Percentiles rank a stretch among this genome's conserved stretches.
Evolutionary conservation across 37 sponge, comb jelly and placozoan species (phyloP).

Genomic region (Beroe forskalii): DNA sequence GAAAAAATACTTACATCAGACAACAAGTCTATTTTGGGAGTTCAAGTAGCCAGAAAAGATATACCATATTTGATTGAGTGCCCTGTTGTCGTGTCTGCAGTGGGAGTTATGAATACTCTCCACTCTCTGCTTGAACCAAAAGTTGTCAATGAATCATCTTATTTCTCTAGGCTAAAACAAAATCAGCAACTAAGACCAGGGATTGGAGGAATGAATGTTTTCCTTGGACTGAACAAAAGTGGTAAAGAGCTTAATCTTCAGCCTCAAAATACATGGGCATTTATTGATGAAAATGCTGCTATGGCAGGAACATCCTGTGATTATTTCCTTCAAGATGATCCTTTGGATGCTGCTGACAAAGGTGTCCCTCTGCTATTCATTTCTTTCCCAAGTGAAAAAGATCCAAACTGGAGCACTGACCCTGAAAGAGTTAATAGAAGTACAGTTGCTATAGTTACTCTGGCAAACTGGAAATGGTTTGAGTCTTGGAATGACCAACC

Average conservation of each 20-base stretch:
- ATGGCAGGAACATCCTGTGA: slow-evolving; percentile 52
- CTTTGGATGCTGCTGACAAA: slow-evolving; percentile 68
- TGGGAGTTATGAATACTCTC: slow-evolving; percentile 79
- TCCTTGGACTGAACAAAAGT: slow-evolving; percentile 85
- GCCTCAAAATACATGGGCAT: slow-evolving; percentile 79
- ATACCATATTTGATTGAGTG: slow-evolving; percentile 71
- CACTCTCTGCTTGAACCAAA: slow-evolving; percentile 66
- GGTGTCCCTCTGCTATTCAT: slow-evolving; percentile 79
- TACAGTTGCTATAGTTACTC: slow-evolving; percentile 77
- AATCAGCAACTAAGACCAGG: slow-evolving; percentile 68
- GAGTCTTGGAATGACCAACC: slow-evolving; percentile 76
- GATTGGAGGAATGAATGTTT: slow-evolving; percentile 71
- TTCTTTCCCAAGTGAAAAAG: slow-evolving; percentile 91
- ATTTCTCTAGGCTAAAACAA: slow-evolving; percentile 3
- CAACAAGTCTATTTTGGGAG: slow-evolving; percentile 69
- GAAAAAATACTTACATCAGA: slow-evolving; percentile 72
- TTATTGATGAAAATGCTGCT: slow-evolving; percentile 62
- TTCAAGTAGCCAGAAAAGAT: slow-evolving; percentile 76
- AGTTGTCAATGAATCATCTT: slow-evolving; percentile 43
- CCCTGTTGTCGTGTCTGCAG: slow-evolving; percentile 83
- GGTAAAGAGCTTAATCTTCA: slow-evolving; percentile 77
- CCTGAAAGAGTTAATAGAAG: slow-evolving; percentile 74
- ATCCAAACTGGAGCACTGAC: slow-evolving; percentile 76
- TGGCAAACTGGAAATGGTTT: slow-evolving; percentile 81
- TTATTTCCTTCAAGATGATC: slow-evolving; percentile 34